Evolutionary conservation across 92 coral and sea anemone genomes (phyloP).

Genomic region (Epizoanthus illoricatus): DNA sequence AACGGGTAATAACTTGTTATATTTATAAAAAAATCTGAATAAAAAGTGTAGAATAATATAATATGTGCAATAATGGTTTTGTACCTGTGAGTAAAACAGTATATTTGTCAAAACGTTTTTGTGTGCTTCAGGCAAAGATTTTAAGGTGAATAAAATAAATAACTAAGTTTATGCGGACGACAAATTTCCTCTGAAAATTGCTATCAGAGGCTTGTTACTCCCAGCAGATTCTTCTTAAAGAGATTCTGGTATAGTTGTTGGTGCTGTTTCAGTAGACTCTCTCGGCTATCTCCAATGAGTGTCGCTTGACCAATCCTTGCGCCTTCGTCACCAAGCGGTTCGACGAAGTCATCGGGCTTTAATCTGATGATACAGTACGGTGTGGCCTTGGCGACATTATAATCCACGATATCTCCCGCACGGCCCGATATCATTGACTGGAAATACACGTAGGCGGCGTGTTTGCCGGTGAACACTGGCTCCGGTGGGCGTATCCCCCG

Average conservation of each 20-base stretch:
- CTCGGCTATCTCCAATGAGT: constrained; percentile 31
- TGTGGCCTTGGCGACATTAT: constrained; percentile 1
- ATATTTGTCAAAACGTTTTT: too few species aligned
- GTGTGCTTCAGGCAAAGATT: too few species aligned
- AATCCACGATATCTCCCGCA: constrained; percentile 35
- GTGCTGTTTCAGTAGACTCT: constrained; percentile 2
- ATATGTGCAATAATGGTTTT: too few species aligned
- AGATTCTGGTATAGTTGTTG: constrained; percentile 6
- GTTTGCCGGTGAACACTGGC: constrained; percentile 40
- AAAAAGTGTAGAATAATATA: too few species aligned
- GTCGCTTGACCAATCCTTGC: constrained; percentile 35
- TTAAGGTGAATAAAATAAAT: too few species aligned
- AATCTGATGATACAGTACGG: constrained; percentile 22
- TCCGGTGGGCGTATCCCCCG: constrained; percentile 31
- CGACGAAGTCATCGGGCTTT: constrained; percentile 32
- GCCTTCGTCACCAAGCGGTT: constrained; percentile 33
- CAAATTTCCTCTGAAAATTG: too few species aligned
- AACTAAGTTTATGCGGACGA: too few species aligned
- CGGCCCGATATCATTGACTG: constrained; percentile 38
- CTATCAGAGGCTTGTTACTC: not conserved
- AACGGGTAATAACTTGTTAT: too few species aligned
- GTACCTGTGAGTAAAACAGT: too few species aligned
- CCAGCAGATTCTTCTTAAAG: constrained; percentile 36
- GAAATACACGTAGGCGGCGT: constrained; percentile 39
- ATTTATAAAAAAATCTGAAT: too few species aligned